A percentile compares a stretch with the other conserved stretches of the same genome.
phyloP scores from a whole-genome alignment of 2,888 invertebrate genomes.

The Argyra leucocephala region DNA sequence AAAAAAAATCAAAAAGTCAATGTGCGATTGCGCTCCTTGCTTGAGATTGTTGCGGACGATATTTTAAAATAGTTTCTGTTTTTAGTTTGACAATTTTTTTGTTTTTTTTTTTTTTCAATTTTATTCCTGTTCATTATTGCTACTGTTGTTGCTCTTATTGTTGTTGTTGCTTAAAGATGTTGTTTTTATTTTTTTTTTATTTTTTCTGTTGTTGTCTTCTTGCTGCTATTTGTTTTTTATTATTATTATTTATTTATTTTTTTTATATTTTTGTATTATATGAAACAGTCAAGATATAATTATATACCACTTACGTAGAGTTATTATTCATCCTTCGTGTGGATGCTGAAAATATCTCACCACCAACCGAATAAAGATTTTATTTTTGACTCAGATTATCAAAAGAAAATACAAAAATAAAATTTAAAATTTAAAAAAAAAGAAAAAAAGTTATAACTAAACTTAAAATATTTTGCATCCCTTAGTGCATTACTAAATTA shows the following conservation, averaged over 20 bases:
- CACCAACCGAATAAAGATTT: neutral
- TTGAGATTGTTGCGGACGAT: neutral
- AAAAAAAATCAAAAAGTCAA: neutral
- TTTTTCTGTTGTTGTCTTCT: too few species aligned
- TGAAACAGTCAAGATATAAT: neutral
- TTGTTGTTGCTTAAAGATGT: neutral
- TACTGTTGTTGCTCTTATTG: neutral
- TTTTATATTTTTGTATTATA: neutral
- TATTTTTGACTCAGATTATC: neutral
- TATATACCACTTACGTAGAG: constrained; percentile 6
- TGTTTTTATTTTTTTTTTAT: neutral
- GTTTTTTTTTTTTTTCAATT: neutral
- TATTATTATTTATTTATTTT: neutral
- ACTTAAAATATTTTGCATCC: constrained; percentile 43
- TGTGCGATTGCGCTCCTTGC: constrained; percentile 6
- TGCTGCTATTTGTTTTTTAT: too few species aligned
- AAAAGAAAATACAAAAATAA: too few species aligned
- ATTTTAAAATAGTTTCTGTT: neutral
- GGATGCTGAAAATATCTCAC: constrained; percentile 1
- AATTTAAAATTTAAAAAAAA: too few species aligned
- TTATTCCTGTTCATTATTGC: neutral
- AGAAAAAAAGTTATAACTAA: constrained; percentile 28
- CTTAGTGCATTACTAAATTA: constrained; percentile 44
- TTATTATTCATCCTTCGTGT: constrained; percentile 4
- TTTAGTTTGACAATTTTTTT: neutral